Evolutionary conservation across 2,888 invertebrate genomes (phyloP).

Genomic region (Tinea pellionella): DNA sequence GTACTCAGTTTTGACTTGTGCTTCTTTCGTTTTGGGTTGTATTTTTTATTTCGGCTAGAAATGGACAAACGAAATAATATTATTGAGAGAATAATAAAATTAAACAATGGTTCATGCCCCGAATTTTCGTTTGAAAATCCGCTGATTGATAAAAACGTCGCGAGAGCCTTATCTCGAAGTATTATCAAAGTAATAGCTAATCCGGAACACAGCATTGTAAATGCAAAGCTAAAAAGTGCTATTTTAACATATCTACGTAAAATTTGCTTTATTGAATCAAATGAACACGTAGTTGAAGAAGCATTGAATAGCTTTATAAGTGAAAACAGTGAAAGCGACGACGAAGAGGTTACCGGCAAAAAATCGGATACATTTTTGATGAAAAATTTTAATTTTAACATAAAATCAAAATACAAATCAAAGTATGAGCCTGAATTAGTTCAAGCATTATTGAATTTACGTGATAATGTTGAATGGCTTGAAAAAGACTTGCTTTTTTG

Average conservation of each 20-base stretch:
- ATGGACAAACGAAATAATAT: slow-evolving; percentile 28
- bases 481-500: slow-evolving; percentile 36
- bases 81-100: slow-evolving; percentile 42
- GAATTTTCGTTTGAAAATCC: slow-evolving; percentile 42
- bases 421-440: slow-evolving; percentile 38
- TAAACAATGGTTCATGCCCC: slow-evolving; percentile 34
- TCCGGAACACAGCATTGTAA: slow-evolving; percentile 33
- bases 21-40: too few relatives aligned
- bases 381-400: slow-evolving; percentile 29
- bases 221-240: slow-evolving; percentile 36
- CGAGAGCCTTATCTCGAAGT: slow-evolving; percentile 41
- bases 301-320: slow-evolving; percentile 33
- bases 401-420: slow-evolving; percentile 28
- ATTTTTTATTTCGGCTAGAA: too few relatives aligned
- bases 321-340: slow-evolving; percentile 21
- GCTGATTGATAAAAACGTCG: slow-evolving; percentile 42
- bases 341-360: slow-evolving; percentile 23
- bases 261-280: slow-evolving; percentile 38
- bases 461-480: slow-evolving; percentile 24
- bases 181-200: slow-evolving; percentile 43
- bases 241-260: slow-evolving; percentile 44
- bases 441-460: slow-evolving; percentile 46
- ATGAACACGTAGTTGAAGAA: slow-evolving; percentile 31
- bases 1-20: too few relatives aligned
- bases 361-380: slow-evolving; percentile 43